Evolutionary conservation across 2,113 vertebrate genomes (phyloP).

Genomic region (Zosterops pallidus): DNA sequence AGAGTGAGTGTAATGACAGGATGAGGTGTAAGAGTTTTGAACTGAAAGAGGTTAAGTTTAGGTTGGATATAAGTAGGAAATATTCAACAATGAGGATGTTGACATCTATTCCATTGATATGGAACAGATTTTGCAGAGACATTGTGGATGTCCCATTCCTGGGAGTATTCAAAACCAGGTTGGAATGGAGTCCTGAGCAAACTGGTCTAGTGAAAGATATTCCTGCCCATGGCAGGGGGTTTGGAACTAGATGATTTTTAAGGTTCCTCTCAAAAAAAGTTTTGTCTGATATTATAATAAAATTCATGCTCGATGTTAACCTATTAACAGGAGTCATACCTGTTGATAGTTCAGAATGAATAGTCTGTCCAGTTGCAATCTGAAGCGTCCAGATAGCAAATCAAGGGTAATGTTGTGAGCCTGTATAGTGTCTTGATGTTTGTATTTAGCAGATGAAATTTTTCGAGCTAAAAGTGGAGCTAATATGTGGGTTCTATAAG

Average conservation of each 20-base stretch:
- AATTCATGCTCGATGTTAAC: not conserved
- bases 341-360: not conserved
- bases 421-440: not conserved
- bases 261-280: not conserved
- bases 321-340: not conserved
- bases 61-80: not conserved
- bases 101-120: not conserved
- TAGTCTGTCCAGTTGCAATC: not conserved
- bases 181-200: not conserved
- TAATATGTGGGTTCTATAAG: not conserved
- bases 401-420: not conserved
- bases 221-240: not conserved
- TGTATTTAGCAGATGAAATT: not conserved
- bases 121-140: not conserved
- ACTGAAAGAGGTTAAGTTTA: not conserved
- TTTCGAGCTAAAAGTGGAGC: not conserved
- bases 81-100: not conserved
- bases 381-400: not conserved
- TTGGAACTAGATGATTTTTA: not conserved
- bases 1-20: not conserved
- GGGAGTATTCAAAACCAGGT: not conserved
- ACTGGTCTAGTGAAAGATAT: not conserved
- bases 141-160: not conserved
- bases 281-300: not conserved
- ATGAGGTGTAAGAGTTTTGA: not conserved